Evolutionary conservation across 2,888 invertebrate species (phyloP), one percentile per base, ranked within the genome.

Genomic region (Amblyjoppa fuscipennis): DNA sequence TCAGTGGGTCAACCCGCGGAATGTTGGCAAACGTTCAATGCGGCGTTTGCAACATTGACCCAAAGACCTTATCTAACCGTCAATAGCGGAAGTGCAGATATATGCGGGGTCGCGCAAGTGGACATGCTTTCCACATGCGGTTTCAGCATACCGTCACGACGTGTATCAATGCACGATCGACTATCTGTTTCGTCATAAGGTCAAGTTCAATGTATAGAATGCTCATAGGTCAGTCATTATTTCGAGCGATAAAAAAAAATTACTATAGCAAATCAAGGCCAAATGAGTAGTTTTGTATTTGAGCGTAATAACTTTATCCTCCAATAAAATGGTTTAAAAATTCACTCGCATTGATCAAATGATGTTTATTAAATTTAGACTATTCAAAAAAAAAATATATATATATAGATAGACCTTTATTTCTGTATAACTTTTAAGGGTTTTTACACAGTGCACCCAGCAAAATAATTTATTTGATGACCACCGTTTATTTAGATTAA

Each of bases 21-120:
- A 82, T 80, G 80, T 85, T 85, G 85, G 85, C 85, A 80, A 61
- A 76, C 82, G 82, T 83, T 85, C 85, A 85, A 85, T 85, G 85
- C 85, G 82, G 85, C 80, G 76, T 85, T 85, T 85, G 82, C 85
- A 85, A 85, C 85, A 85, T 85, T 85, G 85, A 85, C 85, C 85
- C 80, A 85, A 71, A 79, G 85, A 85, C 82, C 85, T 83, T 79
- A 80, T 82, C 80, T 45, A 68, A 76, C 59, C 73, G 76, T 83
- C 80, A 75, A 76, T 81, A 73, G 69, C 69, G 61, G 20, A 69
- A 77, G 38, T 34, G 20, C 13, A 9, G 51, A 51, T 74, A 73
- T 49, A 68, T 16, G 20, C 68, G 68, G 2, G n/a, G 38, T 11
- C 7, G 61, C 31, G n/a, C 73, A 41, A 75, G 49, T 61, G 61